These are phyloP conservation scores for Amazona vittata DNA, from an alignment of 2,113 vertebrate species.

Conservation along the genomic window DNA sequence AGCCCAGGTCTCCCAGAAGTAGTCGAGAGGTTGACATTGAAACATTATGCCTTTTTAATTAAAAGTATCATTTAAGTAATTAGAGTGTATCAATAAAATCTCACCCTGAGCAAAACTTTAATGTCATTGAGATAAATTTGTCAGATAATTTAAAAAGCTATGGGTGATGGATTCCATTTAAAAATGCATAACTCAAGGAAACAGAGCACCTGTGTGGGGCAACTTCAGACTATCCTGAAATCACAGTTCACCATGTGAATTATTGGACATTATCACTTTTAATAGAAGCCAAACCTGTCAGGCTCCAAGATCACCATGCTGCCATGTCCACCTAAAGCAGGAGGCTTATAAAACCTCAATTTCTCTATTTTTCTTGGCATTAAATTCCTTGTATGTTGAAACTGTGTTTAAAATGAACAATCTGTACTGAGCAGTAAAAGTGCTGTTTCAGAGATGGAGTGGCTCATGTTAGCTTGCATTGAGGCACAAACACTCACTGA, in stretches of 20 bases:
- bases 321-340: not conserved
- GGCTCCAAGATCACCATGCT: not conserved
- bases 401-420: not conserved
- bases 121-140: not conserved
- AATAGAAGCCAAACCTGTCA: not conserved
- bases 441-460: not conserved
- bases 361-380: not conserved
- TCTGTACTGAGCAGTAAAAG: not conserved
- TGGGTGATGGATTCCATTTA: not conserved
- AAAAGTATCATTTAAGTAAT: conserved; percentile 24
- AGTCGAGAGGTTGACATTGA: not conserved
- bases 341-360: rapidly evolving
- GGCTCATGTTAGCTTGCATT: not conserved
- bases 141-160: not conserved
- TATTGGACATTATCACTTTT: not conserved
- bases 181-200: not conserved
- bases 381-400: not conserved
- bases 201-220: not conserved
- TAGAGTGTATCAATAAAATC: conserved; percentile 5
- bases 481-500: not conserved
- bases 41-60: conserved; percentile 34
- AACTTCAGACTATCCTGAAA: not conserved
- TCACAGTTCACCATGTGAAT: not conserved
- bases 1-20: not conserved
- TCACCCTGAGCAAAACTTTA: not conserved